Conservation (phyloP, 2,113 vertebrate species). For the Gymnocephalus cernua region DNA sequence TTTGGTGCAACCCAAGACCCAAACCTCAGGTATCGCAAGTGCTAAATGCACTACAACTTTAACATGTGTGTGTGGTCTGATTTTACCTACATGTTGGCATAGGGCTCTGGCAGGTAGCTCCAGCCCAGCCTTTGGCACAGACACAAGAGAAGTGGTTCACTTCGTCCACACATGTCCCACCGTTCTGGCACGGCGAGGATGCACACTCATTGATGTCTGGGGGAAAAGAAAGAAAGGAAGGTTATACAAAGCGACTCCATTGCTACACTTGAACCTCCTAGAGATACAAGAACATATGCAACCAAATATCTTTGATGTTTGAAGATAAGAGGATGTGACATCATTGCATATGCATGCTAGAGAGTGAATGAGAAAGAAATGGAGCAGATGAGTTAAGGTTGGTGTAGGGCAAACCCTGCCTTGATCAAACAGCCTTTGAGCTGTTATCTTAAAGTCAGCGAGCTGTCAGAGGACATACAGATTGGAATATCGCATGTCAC, state of each 20-base stretch:
- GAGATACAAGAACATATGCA: slow-evolving; percentile 39
- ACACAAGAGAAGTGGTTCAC: slow-evolving; percentile 86
- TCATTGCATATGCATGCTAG: slow-evolving; percentile 31
- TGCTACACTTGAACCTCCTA: neutral
- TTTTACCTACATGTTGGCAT: slow-evolving; percentile 83
- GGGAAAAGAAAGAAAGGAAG: slow-evolving; percentile 44
- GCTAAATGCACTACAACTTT: neutral
- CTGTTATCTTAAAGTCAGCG: slow-evolving; percentile 53
- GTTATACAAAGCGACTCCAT: neutral
- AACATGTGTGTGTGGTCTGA: slow-evolving; percentile 16
- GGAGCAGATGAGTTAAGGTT: slow-evolving; percentile 29
- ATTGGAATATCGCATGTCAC: slow-evolving; percentile 58
- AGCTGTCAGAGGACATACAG: slow-evolving; percentile 46
- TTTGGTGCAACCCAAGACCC: neutral
- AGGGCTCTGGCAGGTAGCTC: slow-evolving; percentile 86
- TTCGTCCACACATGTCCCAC: slow-evolving; percentile 87
- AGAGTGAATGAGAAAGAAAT: slow-evolving; percentile 18
- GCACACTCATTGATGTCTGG: slow-evolving; percentile 87
- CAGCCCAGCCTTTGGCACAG: slow-evolving; percentile 88
- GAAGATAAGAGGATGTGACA: slow-evolving; percentile 38
- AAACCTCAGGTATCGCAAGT: neutral
- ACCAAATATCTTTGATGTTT: slow-evolving; percentile 61
- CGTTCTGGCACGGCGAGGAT: slow-evolving; percentile 86
- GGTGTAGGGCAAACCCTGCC: slow-evolving; percentile 1
- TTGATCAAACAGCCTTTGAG: slow-evolving; percentile 64